Percentiles rank a stretch among this genome's conserved stretches.
Conservation (phyloP, 2,797 vertebrate species). For the Pseudochirops cupreus region DNA sequence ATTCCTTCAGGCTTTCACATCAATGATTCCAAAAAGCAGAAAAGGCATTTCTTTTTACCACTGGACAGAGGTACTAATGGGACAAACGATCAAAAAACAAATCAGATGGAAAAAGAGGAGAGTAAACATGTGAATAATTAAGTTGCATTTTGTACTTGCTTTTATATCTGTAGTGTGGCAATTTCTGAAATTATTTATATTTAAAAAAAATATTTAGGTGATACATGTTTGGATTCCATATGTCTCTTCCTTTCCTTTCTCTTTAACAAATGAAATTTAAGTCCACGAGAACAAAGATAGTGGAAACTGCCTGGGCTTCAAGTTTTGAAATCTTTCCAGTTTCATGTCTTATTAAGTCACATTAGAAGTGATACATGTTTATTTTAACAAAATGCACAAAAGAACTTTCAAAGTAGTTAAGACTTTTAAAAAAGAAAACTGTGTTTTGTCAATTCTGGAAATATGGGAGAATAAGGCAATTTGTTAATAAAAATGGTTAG, state of each 20-base stretch:
- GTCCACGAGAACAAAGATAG: constrained; percentile 62
- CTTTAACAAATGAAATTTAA: constrained; percentile 69
- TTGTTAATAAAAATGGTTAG: constrained; percentile 71
- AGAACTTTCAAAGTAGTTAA: constrained; percentile 80
- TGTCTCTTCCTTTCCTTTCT: constrained; percentile 59
- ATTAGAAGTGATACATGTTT: constrained; percentile 76
- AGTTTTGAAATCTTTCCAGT: constrained; percentile 79
- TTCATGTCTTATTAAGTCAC: constrained; percentile 80
- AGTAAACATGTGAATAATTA: not conserved
- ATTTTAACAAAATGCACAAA: constrained; percentile 79
- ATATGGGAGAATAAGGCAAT: constrained; percentile 77
- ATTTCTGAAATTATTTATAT: not conserved
- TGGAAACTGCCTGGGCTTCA: constrained; percentile 77
- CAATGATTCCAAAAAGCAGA: not conserved
- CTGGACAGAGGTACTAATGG: not conserved
- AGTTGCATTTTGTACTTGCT: not conserved
- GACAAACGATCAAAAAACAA: no score
- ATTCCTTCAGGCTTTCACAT: not conserved
- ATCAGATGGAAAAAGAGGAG: no score
- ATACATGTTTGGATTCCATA: constrained; percentile 37
- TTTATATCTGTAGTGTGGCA: not conserved
- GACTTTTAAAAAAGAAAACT: constrained; percentile 71
- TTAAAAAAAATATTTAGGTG: constrained; percentile 7
- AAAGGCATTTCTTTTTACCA: not conserved
- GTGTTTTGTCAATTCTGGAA: constrained; percentile 76